These are phyloP conservation scores for Plodia interpunctella DNA, from an alignment of 1,140 invertebrate species.

Conservation along the genomic window DNA sequence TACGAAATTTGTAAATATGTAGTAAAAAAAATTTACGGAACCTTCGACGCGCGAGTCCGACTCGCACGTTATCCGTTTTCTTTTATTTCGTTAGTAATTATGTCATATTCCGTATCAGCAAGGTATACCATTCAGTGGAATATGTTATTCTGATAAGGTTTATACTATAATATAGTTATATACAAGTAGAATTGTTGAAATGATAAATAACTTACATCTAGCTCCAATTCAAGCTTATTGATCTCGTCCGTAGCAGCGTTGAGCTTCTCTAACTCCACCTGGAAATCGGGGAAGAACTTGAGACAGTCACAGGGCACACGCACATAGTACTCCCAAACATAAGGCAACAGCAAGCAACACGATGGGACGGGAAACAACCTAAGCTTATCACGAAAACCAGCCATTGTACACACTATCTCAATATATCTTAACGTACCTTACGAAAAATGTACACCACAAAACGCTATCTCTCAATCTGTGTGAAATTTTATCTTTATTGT, in stretches of 20 bases:
- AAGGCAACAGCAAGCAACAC: constrained; percentile 65
- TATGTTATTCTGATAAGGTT: too few relatives aligned
- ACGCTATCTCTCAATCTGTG: too few relatives aligned
- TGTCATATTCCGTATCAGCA: too few relatives aligned
- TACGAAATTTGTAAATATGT: too few relatives aligned
- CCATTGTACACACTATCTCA: background rate
- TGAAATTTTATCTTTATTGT: background rate
- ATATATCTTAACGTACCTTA: background rate
- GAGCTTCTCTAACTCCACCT: constrained; percentile 96
- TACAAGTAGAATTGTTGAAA: too few relatives aligned
- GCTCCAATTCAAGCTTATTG: constrained; percentile 94
- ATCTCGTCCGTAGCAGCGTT: constrained; percentile 97
- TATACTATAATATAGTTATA: too few relatives aligned
- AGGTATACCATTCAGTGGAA: too few relatives aligned
- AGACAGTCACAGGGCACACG: constrained; percentile 61
- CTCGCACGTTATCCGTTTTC: too few relatives aligned
- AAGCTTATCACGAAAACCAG: constrained; percentile 19
- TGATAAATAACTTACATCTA: constrained; percentile 87
- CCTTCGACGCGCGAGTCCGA: too few relatives aligned
- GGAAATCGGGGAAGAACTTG: constrained; percentile 67
- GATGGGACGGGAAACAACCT: constrained; percentile 72
- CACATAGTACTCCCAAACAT: constrained; percentile 47
- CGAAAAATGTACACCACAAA: background rate
- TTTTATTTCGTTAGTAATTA: too few relatives aligned
- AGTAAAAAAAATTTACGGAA: too few relatives aligned